phyloP scores from a whole-genome alignment of 1,140 invertebrate species.

The Agraylea sexmaculata region DNA sequence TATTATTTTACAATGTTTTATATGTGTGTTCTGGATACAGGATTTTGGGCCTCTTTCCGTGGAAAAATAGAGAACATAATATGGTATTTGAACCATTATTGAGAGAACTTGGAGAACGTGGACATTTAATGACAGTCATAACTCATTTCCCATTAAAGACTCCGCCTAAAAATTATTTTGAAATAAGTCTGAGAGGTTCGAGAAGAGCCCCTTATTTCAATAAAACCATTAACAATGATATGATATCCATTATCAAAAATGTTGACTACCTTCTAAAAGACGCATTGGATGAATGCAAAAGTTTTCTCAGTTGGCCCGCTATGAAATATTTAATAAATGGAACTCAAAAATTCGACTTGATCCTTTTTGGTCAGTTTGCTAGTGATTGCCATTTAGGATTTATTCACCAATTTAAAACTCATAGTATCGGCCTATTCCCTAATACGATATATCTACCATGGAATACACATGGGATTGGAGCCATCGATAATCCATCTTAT shows the following conservation, averaged over 20 bases:
- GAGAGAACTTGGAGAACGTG: conserved; percentile 46
- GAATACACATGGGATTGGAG: conserved; percentile 41
- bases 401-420: conserved; percentile 41
- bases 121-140: conserved; percentile 57
- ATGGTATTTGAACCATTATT: conserved; percentile 51
- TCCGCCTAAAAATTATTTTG: conserved; percentile 41
- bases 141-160: conserved; percentile 46
- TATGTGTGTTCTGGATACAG: conserved; percentile 28
- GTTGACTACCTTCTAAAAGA: conserved; percentile 3
- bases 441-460: conserved; percentile 49
- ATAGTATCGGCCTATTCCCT: conserved; percentile 45
- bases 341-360: conserved; percentile 43
- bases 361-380: conserved; percentile 49
- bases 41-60: conserved; percentile 54
- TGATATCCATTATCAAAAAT: background rate
- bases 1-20: conserved; percentile 25
- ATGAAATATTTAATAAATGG: conserved; percentile 38
- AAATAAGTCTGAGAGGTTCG: conserved; percentile 35
- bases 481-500: conserved; percentile 44
- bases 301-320: conserved; percentile 35
- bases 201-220: background rate
- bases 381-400: conserved; percentile 49
- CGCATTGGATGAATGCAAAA: conserved; percentile 38
- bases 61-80: conserved; percentile 56
- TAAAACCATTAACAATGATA: background rate